Evolutionary conservation across 2,113 vertebrate genomes (phyloP), one percentile per base, ranked within the genome.

Genomic region (Daphoenositta chrysoptera): DNA sequence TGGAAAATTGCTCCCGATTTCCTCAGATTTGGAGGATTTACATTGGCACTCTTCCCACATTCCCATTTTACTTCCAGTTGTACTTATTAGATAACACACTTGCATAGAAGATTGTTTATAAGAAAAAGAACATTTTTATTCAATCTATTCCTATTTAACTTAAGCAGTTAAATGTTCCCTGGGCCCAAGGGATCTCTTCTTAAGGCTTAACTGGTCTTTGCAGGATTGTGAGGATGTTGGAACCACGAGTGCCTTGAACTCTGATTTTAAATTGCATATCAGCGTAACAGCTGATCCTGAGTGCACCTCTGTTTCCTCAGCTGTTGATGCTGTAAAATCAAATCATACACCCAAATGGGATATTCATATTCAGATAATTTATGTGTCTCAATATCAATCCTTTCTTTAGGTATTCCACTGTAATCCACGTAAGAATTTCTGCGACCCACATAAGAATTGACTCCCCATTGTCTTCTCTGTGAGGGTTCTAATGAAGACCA

Each of bases 21-120:
- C 88, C 94, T 96, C 44, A 65, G 80, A 61, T 66, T 81, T 75
- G 47, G 37, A 93, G 31, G 88, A 71, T 94, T 88, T 93, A 89
- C 4, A 0, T 75, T 97, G 96, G 80, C 94, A 65, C 14, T 40
- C 57, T 84, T 90, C 94, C 90, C 76, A 45, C 64, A 26, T 83
- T 92, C 88, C 69, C 69, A 7, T 92, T 90, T 90, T 89, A 71
- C 72, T 94, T 90, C 64, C 51, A 82, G 66, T 95, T 92, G 40
- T 66, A 70, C 54, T 66, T 81, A 50, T 77, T 90, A 92, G 66
- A 91, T 93, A 95, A 90, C 4, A 15, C 0, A 1, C 44, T 83
- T 73, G 17, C 42, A 53, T 13, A 87, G 76, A 44, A 81, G 40
- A 24, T 83, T 57, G 63, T 85, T 96, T 90, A 60, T 68, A 51